These are phyloP conservation scores for Pionites leucogaster DNA, from an alignment of 2,113 vertebrate species.

Conservation along the genomic window DNA sequence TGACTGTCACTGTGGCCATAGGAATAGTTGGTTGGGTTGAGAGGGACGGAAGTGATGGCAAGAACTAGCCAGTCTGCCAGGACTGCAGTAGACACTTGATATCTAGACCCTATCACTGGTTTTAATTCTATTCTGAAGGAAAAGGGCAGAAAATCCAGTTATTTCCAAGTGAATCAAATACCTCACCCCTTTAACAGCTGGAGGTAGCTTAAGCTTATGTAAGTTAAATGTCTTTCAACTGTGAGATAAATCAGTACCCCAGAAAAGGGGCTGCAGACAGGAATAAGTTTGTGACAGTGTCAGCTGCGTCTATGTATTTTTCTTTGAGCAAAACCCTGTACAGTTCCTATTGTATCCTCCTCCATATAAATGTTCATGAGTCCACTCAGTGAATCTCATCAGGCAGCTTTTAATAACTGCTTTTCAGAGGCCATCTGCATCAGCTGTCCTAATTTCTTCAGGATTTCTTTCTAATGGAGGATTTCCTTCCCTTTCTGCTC, in stretches of 20 bases:
- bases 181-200: neutral
- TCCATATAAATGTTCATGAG: neutral
- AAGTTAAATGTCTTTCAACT: neutral
- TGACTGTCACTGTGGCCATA: neutral
- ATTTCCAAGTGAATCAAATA: neutral
- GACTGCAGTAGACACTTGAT: neutral
- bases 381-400: neutral
- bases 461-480: neutral
- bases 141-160: neutral
- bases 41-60: neutral
- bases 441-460: neutral
- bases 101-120: neutral
- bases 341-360: neutral
- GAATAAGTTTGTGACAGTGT: neutral
- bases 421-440: neutral
- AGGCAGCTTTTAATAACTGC: neutral
- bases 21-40: neutral
- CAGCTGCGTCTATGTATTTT: neutral
- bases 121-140: neutral
- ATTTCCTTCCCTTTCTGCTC: neutral
- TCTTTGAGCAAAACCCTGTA: neutral
- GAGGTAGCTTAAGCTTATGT: neutral
- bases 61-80: neutral
- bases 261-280: neutral
- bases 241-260: neutral